Base-by-base conservation (phyloP, 2,888 invertebrate genomes). In the Gryllus longicercus region DNA sequence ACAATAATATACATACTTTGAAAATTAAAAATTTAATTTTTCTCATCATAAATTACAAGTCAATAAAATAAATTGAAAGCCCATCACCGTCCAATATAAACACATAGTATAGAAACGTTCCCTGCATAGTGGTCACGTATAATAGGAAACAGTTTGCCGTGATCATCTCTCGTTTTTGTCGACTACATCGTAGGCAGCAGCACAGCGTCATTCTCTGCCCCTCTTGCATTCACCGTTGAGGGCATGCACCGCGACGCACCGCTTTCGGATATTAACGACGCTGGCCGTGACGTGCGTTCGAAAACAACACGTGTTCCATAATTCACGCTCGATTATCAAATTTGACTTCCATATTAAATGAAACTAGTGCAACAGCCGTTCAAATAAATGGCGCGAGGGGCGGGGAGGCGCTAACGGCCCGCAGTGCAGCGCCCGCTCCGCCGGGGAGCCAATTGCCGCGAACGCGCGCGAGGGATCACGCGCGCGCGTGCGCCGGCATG, bases 301-400 rank as follows among this genome's bases (percentile, higher is more conserved):
- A 63, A 63, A 63, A 63, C 63, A 63, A 63, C 63, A 63, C 63
- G 63, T 63, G 14, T 63, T 63, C 63, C 63, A 63, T 63, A 63
- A 63, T 63, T 63, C n/a, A 63, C 63, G 63, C 63, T 63, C 63
- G 16, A 63, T 63, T 63, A 63, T 63, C 63, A 63, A 63, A 63
- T 63, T 63, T n/a, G 16, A n/a, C 63, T 63, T 63, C 63, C 63
- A 63, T 63, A 63, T 63, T 63, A 11, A 63, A 63, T 63, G 63
- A 63, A 63, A 63, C 63, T 18, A n/a, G n/a, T n/a, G 16, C 5
- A 63, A 63, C 16, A 14, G 3, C 16, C 63, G 16, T 14, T 63
- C 63, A 63, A 63, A 63, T 63, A 63, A 63, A 63, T 63, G 63
- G n/a, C n/a, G 63, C 5, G n/a, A 18, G 14, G 63, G 63, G 14